phyloP scores from a whole-genome alignment of 2,888 invertebrate species.

The Drosophila meridionalis region DNA sequence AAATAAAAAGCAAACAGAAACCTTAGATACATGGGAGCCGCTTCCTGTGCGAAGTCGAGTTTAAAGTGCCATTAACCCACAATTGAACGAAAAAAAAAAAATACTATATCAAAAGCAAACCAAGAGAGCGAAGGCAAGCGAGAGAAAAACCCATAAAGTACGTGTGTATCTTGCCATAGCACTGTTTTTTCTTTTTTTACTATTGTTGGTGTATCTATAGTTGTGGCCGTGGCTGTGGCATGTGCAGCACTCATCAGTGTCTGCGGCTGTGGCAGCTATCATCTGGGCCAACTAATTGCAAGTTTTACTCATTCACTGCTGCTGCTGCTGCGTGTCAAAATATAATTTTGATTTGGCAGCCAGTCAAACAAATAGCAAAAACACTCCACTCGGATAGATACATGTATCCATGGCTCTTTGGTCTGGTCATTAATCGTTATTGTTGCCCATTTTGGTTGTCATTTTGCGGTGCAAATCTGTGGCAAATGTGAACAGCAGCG shows the following conservation, averaged over 20 bases:
- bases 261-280: conserved; percentile 36
- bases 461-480: conserved; percentile 76
- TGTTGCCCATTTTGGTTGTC: conserved; percentile 62
- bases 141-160: conserved; percentile 29
- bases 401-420: conserved; percentile 29
- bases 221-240: conserved; percentile 33
- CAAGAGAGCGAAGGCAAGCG: background rate
- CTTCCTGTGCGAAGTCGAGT: conserved; percentile 66
- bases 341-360: conserved; percentile 66
- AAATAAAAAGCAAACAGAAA: conserved; percentile 29
- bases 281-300: conserved; percentile 64
- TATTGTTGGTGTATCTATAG: conserved; percentile 20
- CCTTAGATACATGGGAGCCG: conserved; percentile 30
- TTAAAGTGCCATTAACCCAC: conserved; percentile 78
- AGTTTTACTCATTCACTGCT: conserved; percentile 47
- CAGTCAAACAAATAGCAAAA: conserved; percentile 16
- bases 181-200: background rate
- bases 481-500: conserved; percentile 52
- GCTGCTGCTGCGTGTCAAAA: conserved; percentile 72
- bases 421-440: conserved; percentile 66
- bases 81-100: conserved; percentile 38
- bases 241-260: conserved; percentile 41
- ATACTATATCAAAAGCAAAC: background rate
- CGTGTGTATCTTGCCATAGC: conserved; percentile 4
- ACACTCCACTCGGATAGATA: conserved; percentile 5